These are phyloP conservation scores for Tetraodon nigroviridis DNA, from an alignment of 2,113 vertebrate genomes.

Conservation along the genomic window DNA sequence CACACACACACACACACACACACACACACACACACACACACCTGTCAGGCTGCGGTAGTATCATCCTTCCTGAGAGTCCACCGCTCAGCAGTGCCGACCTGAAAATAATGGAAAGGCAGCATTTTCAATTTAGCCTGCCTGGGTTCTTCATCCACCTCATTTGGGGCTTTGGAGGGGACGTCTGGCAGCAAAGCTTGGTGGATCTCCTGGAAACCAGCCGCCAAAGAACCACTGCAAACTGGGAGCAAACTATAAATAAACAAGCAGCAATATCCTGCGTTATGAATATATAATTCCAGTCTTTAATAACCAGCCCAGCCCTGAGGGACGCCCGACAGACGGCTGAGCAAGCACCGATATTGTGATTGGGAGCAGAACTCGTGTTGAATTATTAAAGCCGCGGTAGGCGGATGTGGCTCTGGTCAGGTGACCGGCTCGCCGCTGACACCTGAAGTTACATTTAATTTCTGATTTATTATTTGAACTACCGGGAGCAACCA, in stretches of 20 bases:
- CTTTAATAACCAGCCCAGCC: conserved; percentile 86
- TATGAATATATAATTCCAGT: conserved; percentile 95
- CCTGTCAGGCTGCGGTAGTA: conserved; percentile 31
- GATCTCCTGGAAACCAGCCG: conserved; percentile 83
- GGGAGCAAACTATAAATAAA: conserved; percentile 92
- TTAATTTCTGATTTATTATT: conserved; percentile 18
- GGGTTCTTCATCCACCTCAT: conserved; percentile 20
- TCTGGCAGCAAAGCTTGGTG: conserved; percentile 75
- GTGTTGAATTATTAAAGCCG: conserved; percentile 77
- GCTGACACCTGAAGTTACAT: conserved; percentile 27
- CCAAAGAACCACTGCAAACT: conserved; percentile 86
- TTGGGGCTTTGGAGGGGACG: conserved; percentile 14
- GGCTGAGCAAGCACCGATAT: conserved; percentile 79
- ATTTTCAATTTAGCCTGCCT: conserved; percentile 81
- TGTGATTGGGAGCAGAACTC: conserved; percentile 73
- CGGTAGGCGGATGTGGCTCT: conserved; percentile 43
- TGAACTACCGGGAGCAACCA: background rate
- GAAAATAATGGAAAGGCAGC: conserved; percentile 76
- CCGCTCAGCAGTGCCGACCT: conserved; percentile 68
- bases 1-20: background rate
- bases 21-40: conserved; percentile 13
- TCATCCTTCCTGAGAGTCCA: conserved; percentile 18
- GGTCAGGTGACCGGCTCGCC: conserved; percentile 39
- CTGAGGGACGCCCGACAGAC: conserved; percentile 80
- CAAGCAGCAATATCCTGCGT: conserved; percentile 90